These are phyloP conservation scores for Cebus imitator DNA, from an alignment of 2,113 vertebrate genomes.

Conservation along the genomic window DNA sequence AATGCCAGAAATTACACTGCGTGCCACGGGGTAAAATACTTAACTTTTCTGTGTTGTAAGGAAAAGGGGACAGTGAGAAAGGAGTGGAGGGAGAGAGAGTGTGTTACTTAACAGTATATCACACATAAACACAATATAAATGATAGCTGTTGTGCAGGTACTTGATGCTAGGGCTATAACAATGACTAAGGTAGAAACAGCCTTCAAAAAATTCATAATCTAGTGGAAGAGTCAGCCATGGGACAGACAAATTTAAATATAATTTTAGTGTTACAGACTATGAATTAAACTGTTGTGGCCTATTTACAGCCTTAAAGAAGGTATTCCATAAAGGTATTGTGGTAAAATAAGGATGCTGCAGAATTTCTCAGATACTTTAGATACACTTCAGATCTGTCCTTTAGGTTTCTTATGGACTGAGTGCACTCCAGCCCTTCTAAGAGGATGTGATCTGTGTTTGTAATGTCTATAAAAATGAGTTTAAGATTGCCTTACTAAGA, in stretches of 20 bases:
- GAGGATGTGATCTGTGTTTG: background rate
- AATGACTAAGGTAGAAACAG: background rate
- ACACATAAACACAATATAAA: background rate
- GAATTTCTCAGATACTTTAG: slow-evolving; percentile 1
- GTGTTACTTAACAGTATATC: no score
- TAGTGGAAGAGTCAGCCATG: background rate
- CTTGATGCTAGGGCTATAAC: background rate
- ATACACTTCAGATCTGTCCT: background rate
- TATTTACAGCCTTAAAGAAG: background rate
- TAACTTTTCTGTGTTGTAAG: background rate
- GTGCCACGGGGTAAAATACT: background rate
- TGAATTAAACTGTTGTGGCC: background rate
- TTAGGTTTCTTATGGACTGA: background rate
- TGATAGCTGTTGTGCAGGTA: background rate
- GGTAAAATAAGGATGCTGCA: background rate
- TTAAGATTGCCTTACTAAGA: background rate
- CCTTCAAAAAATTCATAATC: background rate
- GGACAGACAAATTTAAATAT: background rate
- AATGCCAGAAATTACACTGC: background rate
- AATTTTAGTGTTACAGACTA: background rate
- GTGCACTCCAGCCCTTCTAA: background rate
- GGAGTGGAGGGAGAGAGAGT: background rate
- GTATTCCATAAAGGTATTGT: background rate
- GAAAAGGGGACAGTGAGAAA: no score
- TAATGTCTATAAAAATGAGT: background rate